Evolutionary conservation across 2,113 vertebrate genomes (phyloP).

Genomic region (Agelaius phoeniceus): DNA sequence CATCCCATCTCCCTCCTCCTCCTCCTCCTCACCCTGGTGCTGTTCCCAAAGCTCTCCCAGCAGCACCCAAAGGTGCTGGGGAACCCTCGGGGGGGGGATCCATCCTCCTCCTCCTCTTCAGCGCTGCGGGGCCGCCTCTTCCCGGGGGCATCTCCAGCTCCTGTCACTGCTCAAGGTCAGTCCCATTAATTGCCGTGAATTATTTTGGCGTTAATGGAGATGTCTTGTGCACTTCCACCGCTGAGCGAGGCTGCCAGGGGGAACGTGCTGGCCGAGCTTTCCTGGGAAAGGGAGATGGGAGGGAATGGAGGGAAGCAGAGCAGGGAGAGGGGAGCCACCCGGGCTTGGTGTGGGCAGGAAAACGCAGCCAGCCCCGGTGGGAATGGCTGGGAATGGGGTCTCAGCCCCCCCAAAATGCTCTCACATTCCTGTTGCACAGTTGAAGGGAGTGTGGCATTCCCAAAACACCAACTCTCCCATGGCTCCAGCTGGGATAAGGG

Average conservation of each 20-base stretch:
- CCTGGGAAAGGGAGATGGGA: neutral
- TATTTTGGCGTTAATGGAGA: slow-evolving; percentile 49
- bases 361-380: accelerated
- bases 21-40: neutral
- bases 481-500: accelerated
- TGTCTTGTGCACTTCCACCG: slow-evolving; percentile 9
- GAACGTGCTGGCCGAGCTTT: neutral
- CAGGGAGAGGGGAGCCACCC: neutral
- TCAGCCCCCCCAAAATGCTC: accelerated
- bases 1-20: neutral
- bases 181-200: slow-evolving; percentile 33
- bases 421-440: accelerated
- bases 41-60: neutral
- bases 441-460: neutral
- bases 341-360: neutral
- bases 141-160: neutral
- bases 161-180: slow-evolving; percentile 43
- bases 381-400: neutral
- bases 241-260: slow-evolving; percentile 18
- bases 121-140: neutral
- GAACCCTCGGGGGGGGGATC: accelerated
- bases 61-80: neutral
- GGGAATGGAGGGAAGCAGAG: neutral
- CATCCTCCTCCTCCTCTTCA: no score
- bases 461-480: accelerated